Evolutionary conservation across 2,888 invertebrate species (phyloP), one percentile per base, ranked within the genome.

Genomic region (Philaethria dido): DNA sequence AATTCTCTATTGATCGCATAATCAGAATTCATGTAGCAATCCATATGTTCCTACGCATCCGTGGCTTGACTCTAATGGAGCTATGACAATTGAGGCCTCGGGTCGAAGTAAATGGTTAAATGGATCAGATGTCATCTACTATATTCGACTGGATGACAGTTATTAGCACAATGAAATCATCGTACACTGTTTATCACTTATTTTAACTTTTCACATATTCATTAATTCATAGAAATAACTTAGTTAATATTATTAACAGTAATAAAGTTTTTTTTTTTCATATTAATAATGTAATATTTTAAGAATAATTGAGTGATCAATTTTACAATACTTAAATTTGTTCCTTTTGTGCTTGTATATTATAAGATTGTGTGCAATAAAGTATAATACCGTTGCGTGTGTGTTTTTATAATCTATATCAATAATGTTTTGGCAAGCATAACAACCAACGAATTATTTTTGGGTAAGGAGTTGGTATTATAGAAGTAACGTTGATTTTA

Each of bases 1-100:
- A 48, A 69, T 68, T 63, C 47, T 61, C 50, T 63, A 69, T 70
- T 69, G 66, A 72, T 63, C 54, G 64, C 52, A 52, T 67, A 66
- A 71, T 72, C 69, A 69, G 52, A 69, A 68, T 72, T 72, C 70
- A 67, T 68, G 69, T 59, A 48, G 70, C 66, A 68, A 57, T 33
- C 62, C 47, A 33, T 64, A 64, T 64, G 69, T 62, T 69, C 66
- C 62, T 64, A 67, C 57, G 62, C 64, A 60, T 60, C 14, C 64
- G 61, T 62, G 64, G 64, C 64, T 59, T 67, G 71, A 66, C 69
- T 71, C 66, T 67, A 71, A 71, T 69, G 52, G 66, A 64, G 66
- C 66, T 47, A 62, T 71, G 71, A 69, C 69, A 71, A 71, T 71
- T 59, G 66, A 62, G 42, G 68, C 33, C 33, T 55, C 22, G 45